phyloP scores from a whole-genome alignment of 2,797 vertebrate species.

The Tangara arthus region DNA sequence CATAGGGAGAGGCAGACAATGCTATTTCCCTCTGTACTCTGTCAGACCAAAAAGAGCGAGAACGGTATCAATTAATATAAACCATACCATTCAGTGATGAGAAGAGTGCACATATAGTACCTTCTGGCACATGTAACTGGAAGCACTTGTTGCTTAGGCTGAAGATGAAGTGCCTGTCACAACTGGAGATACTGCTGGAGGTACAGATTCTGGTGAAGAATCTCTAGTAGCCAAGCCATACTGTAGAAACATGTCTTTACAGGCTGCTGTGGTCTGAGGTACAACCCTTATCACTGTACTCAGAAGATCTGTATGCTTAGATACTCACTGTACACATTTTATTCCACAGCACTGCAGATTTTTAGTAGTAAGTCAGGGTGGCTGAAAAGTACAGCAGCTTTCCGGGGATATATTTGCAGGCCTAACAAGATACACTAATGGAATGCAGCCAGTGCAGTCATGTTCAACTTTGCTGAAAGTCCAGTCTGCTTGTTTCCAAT shows the following conservation, averaged over 20 bases:
- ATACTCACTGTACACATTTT: not conserved
- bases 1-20: not conserved
- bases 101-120: not conserved
- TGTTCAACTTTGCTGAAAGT: not conserved
- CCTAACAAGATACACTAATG: not conserved
- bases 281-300: fast-evolving
- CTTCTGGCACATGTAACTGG: not conserved
- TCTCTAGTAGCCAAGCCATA: not conserved
- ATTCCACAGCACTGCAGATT: not conserved
- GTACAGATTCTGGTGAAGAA: not conserved
- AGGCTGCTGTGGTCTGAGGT: not conserved
- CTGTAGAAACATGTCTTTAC: fast-evolving
- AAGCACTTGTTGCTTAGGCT: not conserved
- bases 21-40: not conserved
- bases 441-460: not conserved
- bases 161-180: not conserved
- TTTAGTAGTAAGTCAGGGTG: not conserved
- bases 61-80: not conserved
- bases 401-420: not conserved
- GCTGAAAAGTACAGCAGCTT: not conserved
- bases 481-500: not conserved
- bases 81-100: not conserved
- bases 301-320: not conserved
- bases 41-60: not conserved
- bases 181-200: not conserved